Percentiles rank a stretch among this genome's conserved stretches.
Conservation (phyloP, 2,113 vertebrate genomes). For the Protobothrops flavoviridis region DNA sequence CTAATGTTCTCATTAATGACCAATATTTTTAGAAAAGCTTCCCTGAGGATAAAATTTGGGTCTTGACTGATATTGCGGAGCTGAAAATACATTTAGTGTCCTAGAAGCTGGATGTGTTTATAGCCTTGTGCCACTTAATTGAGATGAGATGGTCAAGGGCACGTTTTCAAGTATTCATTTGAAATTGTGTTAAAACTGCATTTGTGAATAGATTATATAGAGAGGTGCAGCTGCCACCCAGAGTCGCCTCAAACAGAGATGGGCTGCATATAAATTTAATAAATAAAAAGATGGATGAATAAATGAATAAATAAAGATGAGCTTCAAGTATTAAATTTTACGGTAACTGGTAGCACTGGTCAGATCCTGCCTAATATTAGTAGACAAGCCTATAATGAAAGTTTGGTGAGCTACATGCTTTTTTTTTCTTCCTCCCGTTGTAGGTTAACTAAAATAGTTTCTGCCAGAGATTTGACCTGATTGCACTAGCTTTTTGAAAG, state of each 20-base stretch:
- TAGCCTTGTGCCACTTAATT: not conserved
- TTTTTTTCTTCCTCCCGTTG: not conserved
- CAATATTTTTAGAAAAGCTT: not conserved
- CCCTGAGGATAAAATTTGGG: not conserved
- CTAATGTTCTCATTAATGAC: conserved; percentile 2
- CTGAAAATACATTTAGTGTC: not conserved
- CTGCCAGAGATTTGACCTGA: not conserved
- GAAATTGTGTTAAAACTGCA: not conserved
- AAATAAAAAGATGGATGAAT: not conserved
- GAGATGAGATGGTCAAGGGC: not conserved
- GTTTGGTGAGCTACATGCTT: not conserved
- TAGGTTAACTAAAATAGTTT: not conserved
- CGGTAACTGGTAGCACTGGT: not conserved
- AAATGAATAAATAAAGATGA: not conserved
- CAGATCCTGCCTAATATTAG: not conserved
- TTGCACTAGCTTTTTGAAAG: not conserved
- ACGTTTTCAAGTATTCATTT: not conserved
- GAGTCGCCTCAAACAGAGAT: not conserved
- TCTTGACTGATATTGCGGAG: not conserved
- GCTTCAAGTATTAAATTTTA: not conserved
- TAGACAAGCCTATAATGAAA: not conserved
- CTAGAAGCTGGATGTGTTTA: conserved; percentile 1
- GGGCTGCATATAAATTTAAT: not conserved
- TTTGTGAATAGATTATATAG: not conserved
- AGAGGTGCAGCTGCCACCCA: not conserved